A percentile compares a stretch with the other conserved stretches of the same genome.
Conservation (phyloP, 2,797 vertebrate species). For the Apodemus agrarius region DNA sequence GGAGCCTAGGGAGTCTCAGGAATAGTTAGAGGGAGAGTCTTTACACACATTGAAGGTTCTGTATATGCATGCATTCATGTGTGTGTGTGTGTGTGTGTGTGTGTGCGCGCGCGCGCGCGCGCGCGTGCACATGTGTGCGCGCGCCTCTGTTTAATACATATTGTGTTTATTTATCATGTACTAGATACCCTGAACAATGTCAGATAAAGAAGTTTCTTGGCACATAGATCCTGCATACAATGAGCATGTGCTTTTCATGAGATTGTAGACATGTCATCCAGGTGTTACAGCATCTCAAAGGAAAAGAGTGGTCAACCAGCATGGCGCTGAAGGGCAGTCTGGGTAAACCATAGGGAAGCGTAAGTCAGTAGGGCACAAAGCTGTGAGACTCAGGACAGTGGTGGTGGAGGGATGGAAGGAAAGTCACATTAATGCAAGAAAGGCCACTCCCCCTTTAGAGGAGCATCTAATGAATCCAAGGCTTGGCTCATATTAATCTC, state of each 20-base stretch:
- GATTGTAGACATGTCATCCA: not conserved
- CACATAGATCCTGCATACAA: not conserved
- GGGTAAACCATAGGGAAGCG: not conserved
- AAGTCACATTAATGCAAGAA: not conserved
- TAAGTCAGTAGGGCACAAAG: not conserved
- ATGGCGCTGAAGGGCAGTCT: not conserved
- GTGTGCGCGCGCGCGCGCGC: too few species aligned
- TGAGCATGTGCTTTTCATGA: constrained; percentile 24
- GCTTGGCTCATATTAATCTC: not conserved
- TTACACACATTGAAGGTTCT: not conserved
- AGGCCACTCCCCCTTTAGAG: not conserved
- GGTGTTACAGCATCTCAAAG: not conserved
- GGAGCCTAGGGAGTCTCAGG: not conserved
- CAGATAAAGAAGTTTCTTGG: not conserved
- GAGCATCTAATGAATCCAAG: not conserved
- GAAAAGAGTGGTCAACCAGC: not conserved
- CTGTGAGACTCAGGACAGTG: not conserved
- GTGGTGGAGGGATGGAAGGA: not conserved
- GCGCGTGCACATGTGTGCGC: too few species aligned
- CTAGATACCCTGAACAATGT: not conserved
- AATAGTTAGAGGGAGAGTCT: not conserved
- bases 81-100: not conserved
- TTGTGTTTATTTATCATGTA: not conserved
- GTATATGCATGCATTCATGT: not conserved
- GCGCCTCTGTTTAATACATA: not conserved